phyloP scores from a whole-genome alignment of 2,888 invertebrate species.

The Sminthurides aquaticus region DNA sequence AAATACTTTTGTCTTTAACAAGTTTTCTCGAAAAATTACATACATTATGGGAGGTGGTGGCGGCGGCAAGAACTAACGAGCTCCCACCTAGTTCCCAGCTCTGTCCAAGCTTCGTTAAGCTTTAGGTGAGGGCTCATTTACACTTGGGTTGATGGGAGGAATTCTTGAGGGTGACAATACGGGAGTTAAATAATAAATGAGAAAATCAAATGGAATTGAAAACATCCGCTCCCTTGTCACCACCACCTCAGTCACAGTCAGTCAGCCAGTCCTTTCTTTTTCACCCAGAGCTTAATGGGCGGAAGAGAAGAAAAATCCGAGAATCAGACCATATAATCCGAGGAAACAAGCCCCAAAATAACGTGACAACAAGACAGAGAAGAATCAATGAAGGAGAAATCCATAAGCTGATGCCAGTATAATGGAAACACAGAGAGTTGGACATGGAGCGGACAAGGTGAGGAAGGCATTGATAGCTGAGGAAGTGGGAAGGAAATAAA shows the following conservation, averaged over 20 bases:
- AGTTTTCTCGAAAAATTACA: background rate
- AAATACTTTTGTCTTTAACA: too few relatives aligned
- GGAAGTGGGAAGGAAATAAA: too few relatives aligned
- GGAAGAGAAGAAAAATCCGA: too few relatives aligned
- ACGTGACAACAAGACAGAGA: too few relatives aligned
- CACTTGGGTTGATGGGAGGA: background rate
- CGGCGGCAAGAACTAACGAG: background rate
- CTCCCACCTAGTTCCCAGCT: background rate
- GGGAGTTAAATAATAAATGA: background rate
- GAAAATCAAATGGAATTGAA: background rate
- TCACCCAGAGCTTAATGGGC: background rate
- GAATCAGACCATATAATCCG: too few relatives aligned
- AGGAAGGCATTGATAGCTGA: too few relatives aligned
- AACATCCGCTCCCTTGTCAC: background rate
- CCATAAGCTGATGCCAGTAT: too few relatives aligned
- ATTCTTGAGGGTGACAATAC: background rate
- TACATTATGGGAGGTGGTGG: background rate
- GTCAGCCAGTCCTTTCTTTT: background rate
- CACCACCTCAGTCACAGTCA: background rate
- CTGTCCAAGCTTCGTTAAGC: too few relatives aligned
- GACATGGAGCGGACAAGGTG: too few relatives aligned
- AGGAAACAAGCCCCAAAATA: too few relatives aligned
- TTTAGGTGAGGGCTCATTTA: background rate
- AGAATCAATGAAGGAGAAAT: too few relatives aligned
- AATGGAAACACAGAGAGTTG: too few relatives aligned